These are phyloP conservation scores for Marmota flaviventris DNA, from an alignment of 2,113 vertebrate species.

Conservation along the genomic window DNA sequence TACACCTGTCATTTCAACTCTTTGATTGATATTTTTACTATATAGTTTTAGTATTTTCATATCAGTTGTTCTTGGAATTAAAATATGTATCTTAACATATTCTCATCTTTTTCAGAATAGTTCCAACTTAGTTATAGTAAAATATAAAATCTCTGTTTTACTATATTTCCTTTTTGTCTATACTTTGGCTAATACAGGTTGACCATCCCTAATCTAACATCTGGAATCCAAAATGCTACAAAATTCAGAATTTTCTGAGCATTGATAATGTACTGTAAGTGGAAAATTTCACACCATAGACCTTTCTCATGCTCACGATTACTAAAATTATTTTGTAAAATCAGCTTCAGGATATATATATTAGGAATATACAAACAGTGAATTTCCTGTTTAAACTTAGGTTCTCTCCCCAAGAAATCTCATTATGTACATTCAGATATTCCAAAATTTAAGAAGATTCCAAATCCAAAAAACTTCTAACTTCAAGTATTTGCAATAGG, in stretches of 20 bases:
- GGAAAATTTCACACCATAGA: background rate
- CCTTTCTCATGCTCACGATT: background rate
- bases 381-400: background rate
- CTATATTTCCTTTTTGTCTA: background rate
- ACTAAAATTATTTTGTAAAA: background rate
- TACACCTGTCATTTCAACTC: background rate
- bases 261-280: background rate
- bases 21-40: background rate
- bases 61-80: slow-evolving; percentile 17
- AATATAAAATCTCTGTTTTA: background rate
- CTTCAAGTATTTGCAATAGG: too few relatives aligned
- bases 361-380: background rate
- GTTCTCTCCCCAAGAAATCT: too few relatives aligned
- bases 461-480: background rate
- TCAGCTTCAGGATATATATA: background rate
- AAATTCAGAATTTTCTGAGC: background rate
- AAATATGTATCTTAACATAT: background rate
- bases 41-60: background rate
- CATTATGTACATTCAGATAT: background rate
- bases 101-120: background rate
- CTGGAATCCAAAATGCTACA: background rate
- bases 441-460: background rate
- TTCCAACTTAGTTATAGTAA: background rate
- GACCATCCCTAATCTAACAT: background rate
- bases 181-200: background rate